Conservation (phyloP, 2,113 vertebrate genomes). For the Brachyhypopomus gauderio region DNA sequence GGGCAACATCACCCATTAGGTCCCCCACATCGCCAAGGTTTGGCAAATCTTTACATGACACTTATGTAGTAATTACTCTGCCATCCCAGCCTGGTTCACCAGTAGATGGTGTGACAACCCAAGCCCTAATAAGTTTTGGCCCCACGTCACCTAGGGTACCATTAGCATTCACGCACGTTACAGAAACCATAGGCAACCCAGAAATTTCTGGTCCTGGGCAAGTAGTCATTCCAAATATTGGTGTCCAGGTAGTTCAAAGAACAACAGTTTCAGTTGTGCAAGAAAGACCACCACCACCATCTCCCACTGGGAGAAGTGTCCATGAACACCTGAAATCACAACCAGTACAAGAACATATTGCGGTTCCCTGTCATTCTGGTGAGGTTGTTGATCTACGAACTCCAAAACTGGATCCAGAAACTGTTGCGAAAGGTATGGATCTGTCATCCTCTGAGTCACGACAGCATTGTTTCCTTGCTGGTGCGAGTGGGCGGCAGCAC, state of each 20-base stretch:
- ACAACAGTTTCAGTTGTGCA: constrained; percentile 78
- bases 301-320: constrained; percentile 72
- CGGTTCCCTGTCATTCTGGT: constrained; percentile 73
- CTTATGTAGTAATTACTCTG: constrained; percentile 96
- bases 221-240: constrained; percentile 72
- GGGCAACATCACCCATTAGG: constrained; percentile 81
- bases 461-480: constrained; percentile 74
- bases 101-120: constrained; percentile 81
- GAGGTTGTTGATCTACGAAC: constrained; percentile 94
- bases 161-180: constrained; percentile 79
- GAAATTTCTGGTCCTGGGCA: constrained; percentile 77
- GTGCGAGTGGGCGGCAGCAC: constrained; percentile 77
- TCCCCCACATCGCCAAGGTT: constrained; percentile 86
- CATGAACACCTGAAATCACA: constrained; percentile 72
- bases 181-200: constrained; percentile 80
- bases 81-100: constrained; percentile 96
- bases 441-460: constrained; percentile 79
- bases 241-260: constrained; percentile 79
- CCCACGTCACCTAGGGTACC: constrained; percentile 74
- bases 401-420: constrained; percentile 80
- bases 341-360: constrained; percentile 75
- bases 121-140: constrained; percentile 81
- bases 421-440: constrained; percentile 78
- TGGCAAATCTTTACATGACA: constrained; percentile 86
- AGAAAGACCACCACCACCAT: constrained; percentile 70